phyloP scores from a whole-genome alignment of 2,888 invertebrate species.

The Agrotis segetum region DNA sequence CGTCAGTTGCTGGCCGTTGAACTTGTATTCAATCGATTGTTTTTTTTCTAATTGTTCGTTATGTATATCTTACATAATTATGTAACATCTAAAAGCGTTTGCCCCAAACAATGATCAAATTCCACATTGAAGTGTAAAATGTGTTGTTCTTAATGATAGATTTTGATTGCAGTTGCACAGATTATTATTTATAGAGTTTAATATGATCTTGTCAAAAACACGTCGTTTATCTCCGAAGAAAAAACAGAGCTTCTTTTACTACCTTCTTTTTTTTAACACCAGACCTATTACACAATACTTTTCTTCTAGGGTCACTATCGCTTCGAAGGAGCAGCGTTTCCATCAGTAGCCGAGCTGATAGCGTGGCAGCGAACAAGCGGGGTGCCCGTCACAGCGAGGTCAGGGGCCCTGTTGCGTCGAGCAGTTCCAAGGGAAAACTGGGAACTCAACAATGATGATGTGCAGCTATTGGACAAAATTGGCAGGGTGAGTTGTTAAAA shows the following conservation, averaged over 20 bases:
- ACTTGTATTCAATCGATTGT: not conserved
- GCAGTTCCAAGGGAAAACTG: slow-evolving; percentile 97
- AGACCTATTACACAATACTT: slow-evolving; percentile 3
- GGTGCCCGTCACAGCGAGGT: slow-evolving; percentile 97
- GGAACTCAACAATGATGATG: slow-evolving; percentile 99
- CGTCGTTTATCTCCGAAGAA: no score
- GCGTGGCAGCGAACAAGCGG: slow-evolving; percentile 96
- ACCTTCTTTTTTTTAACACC: not conserved
- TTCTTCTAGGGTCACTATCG: slow-evolving; percentile 95
- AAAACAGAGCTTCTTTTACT: no score
- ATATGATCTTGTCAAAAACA: no score
- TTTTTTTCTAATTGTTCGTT: no score
- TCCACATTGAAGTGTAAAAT: no score
- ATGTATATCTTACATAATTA: no score
- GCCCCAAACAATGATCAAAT: no score
- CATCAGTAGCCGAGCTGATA: slow-evolving; percentile 97
- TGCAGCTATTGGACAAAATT: slow-evolving; percentile 97
- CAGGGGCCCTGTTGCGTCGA: slow-evolving; percentile 96
- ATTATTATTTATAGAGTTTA: no score
- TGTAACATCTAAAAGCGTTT: no score
- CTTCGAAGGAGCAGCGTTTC: slow-evolving; percentile 98
- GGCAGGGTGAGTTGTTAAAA: slow-evolving; percentile 94
- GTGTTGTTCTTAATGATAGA: no score
- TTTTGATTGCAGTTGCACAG: no score
- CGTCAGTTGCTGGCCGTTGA: slow-evolving; percentile 19